Evolutionary conservation across 30 jellyfish, hydroid and myxozoan genomes (phyloP).

Genomic region (Morbakka virulenta): DNA sequence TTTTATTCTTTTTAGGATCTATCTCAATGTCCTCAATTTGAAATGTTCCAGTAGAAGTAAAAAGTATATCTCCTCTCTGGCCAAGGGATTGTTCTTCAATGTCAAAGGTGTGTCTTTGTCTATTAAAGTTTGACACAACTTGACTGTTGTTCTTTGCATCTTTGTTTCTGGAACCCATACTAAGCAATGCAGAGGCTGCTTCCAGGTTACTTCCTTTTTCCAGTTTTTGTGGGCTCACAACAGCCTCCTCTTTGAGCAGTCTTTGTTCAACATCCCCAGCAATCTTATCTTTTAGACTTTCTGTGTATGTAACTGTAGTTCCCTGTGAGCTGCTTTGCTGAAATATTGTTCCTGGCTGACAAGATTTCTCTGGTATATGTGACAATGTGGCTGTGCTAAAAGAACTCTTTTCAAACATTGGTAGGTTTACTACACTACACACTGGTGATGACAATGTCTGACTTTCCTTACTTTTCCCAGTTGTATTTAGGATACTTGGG

Average conservation of each 20-base stretch:
- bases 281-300: background rate
- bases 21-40: conserved; percentile 91
- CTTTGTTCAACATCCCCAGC: background rate
- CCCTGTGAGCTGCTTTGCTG: background rate
- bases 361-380: background rate
- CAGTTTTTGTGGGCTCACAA: background rate
- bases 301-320: background rate
- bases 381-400: background rate
- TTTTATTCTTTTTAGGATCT: conserved; percentile 81
- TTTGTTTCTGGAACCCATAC: conserved; percentile 77
- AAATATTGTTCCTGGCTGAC: background rate
- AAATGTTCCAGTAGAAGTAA: conserved; percentile 68
- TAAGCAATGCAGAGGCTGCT: conserved; percentile 91
- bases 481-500: background rate
- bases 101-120: conserved; percentile 45
- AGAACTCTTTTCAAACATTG: background rate
- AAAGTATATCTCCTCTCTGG: conserved; percentile 55
- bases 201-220: conserved; percentile 46
- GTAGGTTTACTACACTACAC: background rate
- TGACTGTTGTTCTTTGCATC: conserved; percentile 41
- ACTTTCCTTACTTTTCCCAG: background rate
- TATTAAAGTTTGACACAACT: conserved; percentile 47
- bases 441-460: background rate
- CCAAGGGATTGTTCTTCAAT: conserved; percentile 44
- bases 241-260: background rate